Percentiles rank a stretch among this genome's conserved stretches.
Evolutionary conservation across 2,113 vertebrate species (phyloP).

Genomic region (Steatornis caripensis): DNA sequence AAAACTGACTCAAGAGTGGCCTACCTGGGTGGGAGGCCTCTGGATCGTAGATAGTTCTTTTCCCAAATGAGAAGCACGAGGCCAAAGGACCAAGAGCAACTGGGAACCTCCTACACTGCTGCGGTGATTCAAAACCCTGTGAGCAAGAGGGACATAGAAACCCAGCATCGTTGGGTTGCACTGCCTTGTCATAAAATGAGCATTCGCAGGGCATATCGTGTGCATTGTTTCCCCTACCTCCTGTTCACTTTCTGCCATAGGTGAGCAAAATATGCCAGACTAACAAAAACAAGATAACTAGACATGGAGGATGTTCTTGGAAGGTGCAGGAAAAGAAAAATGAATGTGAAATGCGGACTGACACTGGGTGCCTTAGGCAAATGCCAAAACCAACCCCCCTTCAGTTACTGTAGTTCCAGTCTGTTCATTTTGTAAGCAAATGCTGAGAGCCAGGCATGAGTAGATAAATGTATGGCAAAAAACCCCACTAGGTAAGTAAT

Average conservation of each 20-base stretch:
- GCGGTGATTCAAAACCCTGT: constrained; percentile 66
- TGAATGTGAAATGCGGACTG: constrained; percentile 18
- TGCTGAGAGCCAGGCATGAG: neutral
- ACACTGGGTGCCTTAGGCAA: neutral
- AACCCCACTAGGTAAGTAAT: neutral
- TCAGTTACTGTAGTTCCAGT: neutral
- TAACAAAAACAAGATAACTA: constrained; percentile 38
- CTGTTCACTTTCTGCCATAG: neutral
- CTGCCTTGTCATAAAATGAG: constrained; percentile 51
- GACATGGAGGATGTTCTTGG: constrained; percentile 40
- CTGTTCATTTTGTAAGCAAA: neutral
- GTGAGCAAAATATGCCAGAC: constrained; percentile 19
- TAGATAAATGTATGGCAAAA: neutral
- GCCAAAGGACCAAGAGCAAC: constrained; percentile 68
- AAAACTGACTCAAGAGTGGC: constrained; percentile 67
- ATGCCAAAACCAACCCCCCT: neutral
- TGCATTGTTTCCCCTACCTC: neutral
- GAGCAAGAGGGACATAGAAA: constrained; percentile 72
- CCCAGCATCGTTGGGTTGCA: constrained; percentile 69
- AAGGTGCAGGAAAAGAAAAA: constrained; percentile 52
- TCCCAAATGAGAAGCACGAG: constrained; percentile 67
- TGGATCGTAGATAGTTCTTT: constrained; percentile 67
- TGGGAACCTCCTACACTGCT: constrained; percentile 66
- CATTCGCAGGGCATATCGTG: neutral
- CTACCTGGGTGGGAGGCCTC: constrained; percentile 66